Evolutionary conservation across 1,140 invertebrate species (phyloP).

Genomic region (Drosophila bocki): DNA sequence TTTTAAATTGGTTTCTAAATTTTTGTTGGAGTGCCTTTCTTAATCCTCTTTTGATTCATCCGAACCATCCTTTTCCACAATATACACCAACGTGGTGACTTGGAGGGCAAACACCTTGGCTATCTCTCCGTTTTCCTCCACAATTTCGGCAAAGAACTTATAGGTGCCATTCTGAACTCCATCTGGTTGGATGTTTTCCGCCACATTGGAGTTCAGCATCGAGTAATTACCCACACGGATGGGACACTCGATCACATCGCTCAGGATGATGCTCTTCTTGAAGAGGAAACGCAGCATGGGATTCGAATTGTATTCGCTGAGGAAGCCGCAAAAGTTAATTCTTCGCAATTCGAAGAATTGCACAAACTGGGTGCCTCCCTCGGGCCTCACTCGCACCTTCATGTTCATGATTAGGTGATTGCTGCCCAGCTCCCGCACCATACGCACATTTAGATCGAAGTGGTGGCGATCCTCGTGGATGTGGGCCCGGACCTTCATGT

Average conservation of each 20-base stretch:
- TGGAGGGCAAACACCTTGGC: constrained; percentile 50
- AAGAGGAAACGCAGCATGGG: constrained; percentile 30
- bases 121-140: constrained; percentile 45
- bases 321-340: constrained; percentile 47
- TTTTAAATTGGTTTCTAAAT: neutral
- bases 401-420: constrained; percentile 52
- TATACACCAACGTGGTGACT: constrained; percentile 13
- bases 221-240: constrained; percentile 44
- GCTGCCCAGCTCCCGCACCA: constrained; percentile 37
- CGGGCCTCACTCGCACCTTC: constrained; percentile 16
- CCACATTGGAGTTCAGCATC: constrained; percentile 17
- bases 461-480: constrained; percentile 36
- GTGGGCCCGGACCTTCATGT: constrained; percentile 11
- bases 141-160: constrained; percentile 53
- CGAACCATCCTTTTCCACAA: constrained; percentile 13
- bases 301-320: constrained; percentile 38
- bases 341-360: constrained; percentile 32
- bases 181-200: constrained; percentile 19
- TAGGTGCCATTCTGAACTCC: constrained; percentile 55
- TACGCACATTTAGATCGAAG: constrained; percentile 34
- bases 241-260: constrained; percentile 38
- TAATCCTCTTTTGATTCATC: neutral
- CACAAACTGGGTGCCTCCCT: constrained; percentile 6
- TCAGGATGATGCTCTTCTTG: constrained; percentile 29
- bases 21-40: neutral